phyloP scores from a whole-genome alignment of 37 sponge, comb jelly and placozoan species.

The Beroe forskalii region DNA sequence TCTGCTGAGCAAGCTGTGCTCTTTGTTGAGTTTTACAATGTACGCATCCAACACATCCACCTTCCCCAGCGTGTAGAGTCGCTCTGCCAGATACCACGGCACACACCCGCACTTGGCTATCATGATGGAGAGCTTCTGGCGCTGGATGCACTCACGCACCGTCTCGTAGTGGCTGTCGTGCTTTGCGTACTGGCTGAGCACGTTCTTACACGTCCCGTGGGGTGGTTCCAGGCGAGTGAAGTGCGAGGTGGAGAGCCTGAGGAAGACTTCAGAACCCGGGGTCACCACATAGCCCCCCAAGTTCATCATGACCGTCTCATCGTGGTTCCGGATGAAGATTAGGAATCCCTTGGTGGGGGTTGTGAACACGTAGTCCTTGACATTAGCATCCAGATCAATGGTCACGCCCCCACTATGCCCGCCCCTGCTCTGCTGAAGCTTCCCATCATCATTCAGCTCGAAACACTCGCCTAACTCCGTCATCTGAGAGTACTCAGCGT shows the following conservation, averaged over 20 bases:
- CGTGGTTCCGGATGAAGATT: constrained; percentile 25
- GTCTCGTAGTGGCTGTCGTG: constrained; percentile 37
- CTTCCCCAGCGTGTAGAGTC: background rate
- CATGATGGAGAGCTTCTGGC: background rate
- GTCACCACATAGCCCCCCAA: constrained; percentile 17
- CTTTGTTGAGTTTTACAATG: background rate
- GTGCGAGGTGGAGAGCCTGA: background rate
- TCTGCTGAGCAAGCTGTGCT: background rate
- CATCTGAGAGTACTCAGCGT: background rate
- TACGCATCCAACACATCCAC: background rate
- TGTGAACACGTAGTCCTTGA: constrained; percentile 22
- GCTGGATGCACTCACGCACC: constrained; percentile 24
- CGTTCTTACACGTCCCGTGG: constrained; percentile 39
- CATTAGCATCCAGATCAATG: constrained; percentile 26
- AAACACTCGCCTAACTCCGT: constrained; percentile 53
- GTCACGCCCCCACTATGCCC: background rate
- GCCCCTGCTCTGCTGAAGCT: background rate
- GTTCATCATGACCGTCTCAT: constrained; percentile 47
- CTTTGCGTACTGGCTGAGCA: background rate
- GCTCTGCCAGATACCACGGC: constrained; percentile 50
- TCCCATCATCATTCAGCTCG: constrained; percentile 56
- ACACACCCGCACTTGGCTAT: background rate
- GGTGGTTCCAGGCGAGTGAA: background rate
- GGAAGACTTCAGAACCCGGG: constrained; percentile 3
- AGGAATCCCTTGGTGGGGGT: constrained; percentile 31